Base-by-base conservation (phyloP, 2,113 vertebrate genomes). In the Aspiorhynchus laticeps region DNA sequence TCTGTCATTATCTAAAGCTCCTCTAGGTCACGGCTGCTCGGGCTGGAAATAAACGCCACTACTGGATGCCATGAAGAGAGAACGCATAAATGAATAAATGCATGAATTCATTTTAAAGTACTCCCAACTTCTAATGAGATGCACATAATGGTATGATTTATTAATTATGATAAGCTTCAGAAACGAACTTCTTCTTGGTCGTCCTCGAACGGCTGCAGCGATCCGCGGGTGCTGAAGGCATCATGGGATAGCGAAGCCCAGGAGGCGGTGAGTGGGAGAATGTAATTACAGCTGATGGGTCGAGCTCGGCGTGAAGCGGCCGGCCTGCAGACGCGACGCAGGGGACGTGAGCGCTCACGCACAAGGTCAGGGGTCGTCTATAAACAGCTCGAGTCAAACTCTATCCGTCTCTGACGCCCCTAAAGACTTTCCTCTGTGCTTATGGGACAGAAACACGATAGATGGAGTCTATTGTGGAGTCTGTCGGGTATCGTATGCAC, bases 1-100 rank as follows among this genome's bases (percentile, higher is more conserved):
- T 87, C 24, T 33, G 87, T 63, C 65, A 84, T 84, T 86, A 86
- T 79, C 65, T 53, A 51, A 88, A 86, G 48, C 67, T 86, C 38
- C 74, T 48, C 51, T 48, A 88, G 87, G 87, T 86, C 77, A 85
- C 75, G 69, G 41, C 48, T 76, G 51, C 56, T 86, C 41, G 38
- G 21, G 21, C 53, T 65, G 15, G 48, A 79, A 79, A 63, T 83
- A 83, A 86, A 48, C 63, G 12, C 51, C 56, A 56, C 17, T 48
- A 51, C 36, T 31, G 56, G 69, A 78, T 14, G 38, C 71, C 6
- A 21, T 33, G 80, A 43, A 75, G 19, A 31, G 31, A 8, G 38
- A 17, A 28, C 15, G 48, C 53, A 41, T 46, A 43, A 75, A 88
- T 51, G 5, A 84, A 53, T 41, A 83, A 83, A 77, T 71, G 77